phyloP scores from a whole-genome alignment of 2,113 vertebrate species.

The Callocephalon fimbriatum region DNA sequence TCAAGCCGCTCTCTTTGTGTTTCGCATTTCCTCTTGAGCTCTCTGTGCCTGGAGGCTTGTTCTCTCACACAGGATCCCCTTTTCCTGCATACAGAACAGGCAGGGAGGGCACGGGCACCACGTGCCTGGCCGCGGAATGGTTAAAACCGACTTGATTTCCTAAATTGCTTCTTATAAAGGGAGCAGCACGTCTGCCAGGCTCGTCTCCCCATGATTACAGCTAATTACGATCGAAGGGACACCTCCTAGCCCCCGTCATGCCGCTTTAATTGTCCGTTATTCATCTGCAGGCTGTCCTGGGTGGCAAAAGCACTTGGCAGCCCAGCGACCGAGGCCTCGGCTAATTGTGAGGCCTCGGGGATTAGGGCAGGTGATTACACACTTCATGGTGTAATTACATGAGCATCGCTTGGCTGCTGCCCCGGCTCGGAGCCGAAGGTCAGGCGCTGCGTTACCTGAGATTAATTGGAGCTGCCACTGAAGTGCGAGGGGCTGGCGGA shows the following conservation, averaged over 20 bases:
- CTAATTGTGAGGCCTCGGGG: constrained; percentile 93
- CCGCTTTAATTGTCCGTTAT: constrained; percentile 92
- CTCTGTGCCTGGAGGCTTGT: background rate
- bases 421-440: constrained; percentile 89
- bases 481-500: constrained; percentile 85
- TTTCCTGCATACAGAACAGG: rapidly evolving
- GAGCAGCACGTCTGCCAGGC: constrained; percentile 79
- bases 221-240: constrained; percentile 93
- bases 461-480: constrained; percentile 99
- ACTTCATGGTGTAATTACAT: constrained; percentile 98
- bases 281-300: constrained; percentile 86
- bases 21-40: background rate
- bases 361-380: constrained; percentile 94
- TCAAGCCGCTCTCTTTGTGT: background rate
- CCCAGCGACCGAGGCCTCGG: constrained; percentile 80
- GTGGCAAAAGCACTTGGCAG: constrained; percentile 82
- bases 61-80: background rate
- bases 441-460: constrained; percentile 91
- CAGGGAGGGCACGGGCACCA: background rate
- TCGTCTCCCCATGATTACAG: constrained; percentile 89
- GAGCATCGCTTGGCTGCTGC: constrained; percentile 90
- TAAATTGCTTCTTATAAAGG: constrained; percentile 88
- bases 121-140: constrained; percentile 14
- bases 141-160: constrained; percentile 84
- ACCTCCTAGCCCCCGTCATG: constrained; percentile 86